Conservation (phyloP, 2,888 invertebrate genomes). For the Microctonus aethiopoides region DNA sequence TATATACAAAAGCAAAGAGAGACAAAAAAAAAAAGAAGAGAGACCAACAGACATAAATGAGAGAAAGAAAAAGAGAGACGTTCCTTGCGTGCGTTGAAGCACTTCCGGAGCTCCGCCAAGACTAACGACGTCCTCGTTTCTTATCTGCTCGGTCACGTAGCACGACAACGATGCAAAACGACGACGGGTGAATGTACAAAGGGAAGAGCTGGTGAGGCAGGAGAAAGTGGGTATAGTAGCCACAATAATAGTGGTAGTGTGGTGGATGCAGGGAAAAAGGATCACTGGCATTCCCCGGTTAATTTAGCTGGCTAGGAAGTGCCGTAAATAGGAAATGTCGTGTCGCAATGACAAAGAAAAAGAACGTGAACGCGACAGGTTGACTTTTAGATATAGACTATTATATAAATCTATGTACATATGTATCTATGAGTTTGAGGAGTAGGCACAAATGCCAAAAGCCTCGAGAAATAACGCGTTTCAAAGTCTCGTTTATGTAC, state of each 20-base stretch:
- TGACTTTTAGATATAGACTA: background rate
- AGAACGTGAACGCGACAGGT: constrained; percentile 2
- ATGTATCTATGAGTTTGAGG: background rate
- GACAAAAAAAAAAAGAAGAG: constrained; percentile 61
- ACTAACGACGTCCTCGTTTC: constrained; percentile 64
- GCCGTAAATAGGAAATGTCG: constrained; percentile 61
- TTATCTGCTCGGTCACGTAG: constrained; percentile 63
- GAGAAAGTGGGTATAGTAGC: constrained; percentile 27
- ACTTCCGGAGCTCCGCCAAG: constrained; percentile 43
- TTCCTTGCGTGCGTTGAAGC: constrained; percentile 63
- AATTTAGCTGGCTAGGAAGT: constrained; percentile 59
- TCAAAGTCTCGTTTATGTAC: background rate
- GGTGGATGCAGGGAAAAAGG: constrained; percentile 56
- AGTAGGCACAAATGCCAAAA: background rate
- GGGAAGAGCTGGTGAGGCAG: constrained; percentile 36
- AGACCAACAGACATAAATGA: constrained; percentile 1
- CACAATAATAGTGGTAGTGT: no score
- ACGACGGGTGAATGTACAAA: constrained; percentile 21
- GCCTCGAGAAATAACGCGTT: background rate
- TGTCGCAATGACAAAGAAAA: background rate
- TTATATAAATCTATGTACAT: background rate
- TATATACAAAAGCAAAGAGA: constrained; percentile 53
- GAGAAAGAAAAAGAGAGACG: constrained; percentile 48
- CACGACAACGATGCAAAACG: constrained; percentile 30
- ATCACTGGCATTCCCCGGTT: constrained; percentile 59